Evolutionary conservation across 2,113 vertebrate species (phyloP).

Genomic region (Macroglossus sobrinus): DNA sequence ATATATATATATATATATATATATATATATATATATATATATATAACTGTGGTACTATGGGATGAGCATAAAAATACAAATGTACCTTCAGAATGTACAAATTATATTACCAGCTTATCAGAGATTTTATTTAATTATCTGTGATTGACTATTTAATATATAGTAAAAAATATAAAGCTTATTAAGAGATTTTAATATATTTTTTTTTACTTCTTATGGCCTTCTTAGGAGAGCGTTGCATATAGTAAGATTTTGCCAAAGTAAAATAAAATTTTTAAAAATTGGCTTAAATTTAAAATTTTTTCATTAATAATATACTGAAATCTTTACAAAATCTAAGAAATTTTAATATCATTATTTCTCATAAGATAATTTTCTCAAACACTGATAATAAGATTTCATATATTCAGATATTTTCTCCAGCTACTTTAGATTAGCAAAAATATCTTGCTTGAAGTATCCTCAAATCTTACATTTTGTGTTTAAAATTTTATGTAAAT

Average conservation of each 20-base stretch:
- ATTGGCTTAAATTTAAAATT: neutral
- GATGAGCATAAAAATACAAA: neutral
- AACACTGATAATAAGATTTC: neutral
- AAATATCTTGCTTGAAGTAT: neutral
- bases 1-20: neutral
- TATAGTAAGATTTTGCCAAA: neutral
- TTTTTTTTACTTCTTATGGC: neutral
- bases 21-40: neutral
- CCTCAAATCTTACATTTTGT: neutral
- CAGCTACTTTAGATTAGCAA: neutral
- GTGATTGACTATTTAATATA: neutral
- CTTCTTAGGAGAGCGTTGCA: neutral
- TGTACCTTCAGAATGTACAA: neutral
- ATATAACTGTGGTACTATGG: accelerated
- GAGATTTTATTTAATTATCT: neutral
- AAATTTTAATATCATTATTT: neutral
- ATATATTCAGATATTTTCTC: neutral
- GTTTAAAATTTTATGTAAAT: neutral
- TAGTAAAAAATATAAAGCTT: neutral
- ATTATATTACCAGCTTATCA: neutral
- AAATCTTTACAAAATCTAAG: neutral
- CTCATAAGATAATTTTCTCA: neutral
- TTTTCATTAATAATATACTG: neutral
- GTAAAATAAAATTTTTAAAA: neutral
- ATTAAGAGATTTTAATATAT: neutral